phyloP scores from a whole-genome alignment of 2,113 vertebrate genomes.

The Martes martes region DNA sequence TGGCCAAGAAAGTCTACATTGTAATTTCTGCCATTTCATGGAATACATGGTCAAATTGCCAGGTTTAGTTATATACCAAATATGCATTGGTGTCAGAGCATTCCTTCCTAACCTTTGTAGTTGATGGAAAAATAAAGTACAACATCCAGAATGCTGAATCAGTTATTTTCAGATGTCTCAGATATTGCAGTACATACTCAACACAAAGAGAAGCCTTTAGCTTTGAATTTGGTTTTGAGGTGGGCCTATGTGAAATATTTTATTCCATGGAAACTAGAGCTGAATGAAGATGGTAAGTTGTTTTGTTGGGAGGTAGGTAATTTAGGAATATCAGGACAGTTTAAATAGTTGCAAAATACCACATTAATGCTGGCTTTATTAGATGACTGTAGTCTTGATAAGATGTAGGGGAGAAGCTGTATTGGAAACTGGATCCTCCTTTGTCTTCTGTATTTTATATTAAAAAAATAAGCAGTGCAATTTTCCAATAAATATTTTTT shows the following conservation, averaged over 20 bases:
- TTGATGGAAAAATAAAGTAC: background rate
- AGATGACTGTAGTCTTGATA: background rate
- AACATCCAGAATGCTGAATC: background rate
- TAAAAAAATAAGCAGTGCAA: background rate
- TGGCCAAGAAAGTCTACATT: background rate
- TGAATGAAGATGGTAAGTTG: background rate
- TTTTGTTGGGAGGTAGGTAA: background rate
- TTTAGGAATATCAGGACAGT: background rate
- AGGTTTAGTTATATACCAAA: background rate
- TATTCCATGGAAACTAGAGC: background rate
- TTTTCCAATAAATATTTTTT: background rate
- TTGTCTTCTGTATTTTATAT: background rate
- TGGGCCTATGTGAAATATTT: background rate
- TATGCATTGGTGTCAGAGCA: background rate
- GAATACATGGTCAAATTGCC: background rate
- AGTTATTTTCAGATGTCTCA: slow-evolving; percentile 11
- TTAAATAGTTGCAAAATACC: background rate
- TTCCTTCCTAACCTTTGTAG: background rate
- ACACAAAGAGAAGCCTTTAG: background rate
- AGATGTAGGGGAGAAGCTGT: background rate
- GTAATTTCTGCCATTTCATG: background rate
- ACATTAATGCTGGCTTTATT: background rate
- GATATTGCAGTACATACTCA: background rate
- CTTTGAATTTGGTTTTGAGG: background rate
- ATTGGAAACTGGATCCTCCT: background rate